Base-by-base conservation (phyloP, 2,888 invertebrate species). In the Eristalis intricaria region DNA sequence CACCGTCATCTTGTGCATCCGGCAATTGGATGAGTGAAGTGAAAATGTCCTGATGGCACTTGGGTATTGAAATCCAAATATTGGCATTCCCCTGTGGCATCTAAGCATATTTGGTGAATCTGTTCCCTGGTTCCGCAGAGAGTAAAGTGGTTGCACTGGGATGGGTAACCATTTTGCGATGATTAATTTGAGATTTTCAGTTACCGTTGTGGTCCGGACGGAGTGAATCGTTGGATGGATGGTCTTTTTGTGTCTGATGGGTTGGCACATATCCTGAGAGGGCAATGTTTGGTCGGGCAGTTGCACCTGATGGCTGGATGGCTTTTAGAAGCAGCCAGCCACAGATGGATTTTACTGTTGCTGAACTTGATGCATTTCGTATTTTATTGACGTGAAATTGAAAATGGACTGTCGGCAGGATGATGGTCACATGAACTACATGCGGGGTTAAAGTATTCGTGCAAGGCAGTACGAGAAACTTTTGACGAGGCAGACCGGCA, bases 41-140 rank as follows among this genome's bases (percentile, higher is more conserved):
- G 83, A 78, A 83, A 78, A 83, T 86, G 75, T 83, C 75, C 86
- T 63, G 65, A 83, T 79, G 86, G 78, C 86, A 83, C 78, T 86
- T 61, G 65, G 70, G 83, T 65, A 78, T 79, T 70, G 70, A 71
- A 83, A 86, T 74, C 74, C 75, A 86, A 86, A 86, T 70, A 86
- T 78, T 86, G 82, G 78, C 77, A 83, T 74, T 63, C 78, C 56
- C 60, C 70, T 74, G 78, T 79, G 78, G 75, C 43, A 26, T 61
- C 23, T 71, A 56, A 78, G 70, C 70, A 71, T 70, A 74, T 76
- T 80, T 82, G 82, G 61, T 75, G 68, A 78, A 73, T 82, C 73
- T 85, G 73, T 77, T 82, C 64, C 19, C 56, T 63, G 63, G 23
- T 75, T 77, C 58, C 22, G 64, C 7, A 40, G 26, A 56, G 26